Evolutionary conservation across 1,140 invertebrate genomes (phyloP).

Genomic region (Capitella teleta): DNA sequence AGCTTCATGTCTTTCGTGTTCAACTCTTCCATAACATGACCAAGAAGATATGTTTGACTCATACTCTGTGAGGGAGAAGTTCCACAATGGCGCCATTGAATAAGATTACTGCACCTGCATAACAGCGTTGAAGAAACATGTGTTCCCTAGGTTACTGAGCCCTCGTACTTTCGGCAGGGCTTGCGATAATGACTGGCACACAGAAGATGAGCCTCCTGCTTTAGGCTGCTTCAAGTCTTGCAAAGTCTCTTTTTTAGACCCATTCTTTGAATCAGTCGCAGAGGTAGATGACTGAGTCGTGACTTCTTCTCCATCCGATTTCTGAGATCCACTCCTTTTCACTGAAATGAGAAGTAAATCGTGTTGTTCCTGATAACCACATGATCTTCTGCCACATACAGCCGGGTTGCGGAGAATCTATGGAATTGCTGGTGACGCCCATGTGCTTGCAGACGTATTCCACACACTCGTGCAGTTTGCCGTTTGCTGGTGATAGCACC

Average conservation of each 20-base stretch:
- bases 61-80: too few relatives aligned
- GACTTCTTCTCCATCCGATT: too few relatives aligned
- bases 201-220: neutral
- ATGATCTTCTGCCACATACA: neutral
- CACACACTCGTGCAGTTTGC: constrained; percentile 31
- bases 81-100: too few relatives aligned
- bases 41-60: constrained; percentile 70
- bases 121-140: constrained; percentile 93
- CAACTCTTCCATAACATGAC: constrained; percentile 52
- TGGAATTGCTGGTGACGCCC: constrained; percentile 6
- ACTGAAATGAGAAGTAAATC: too few relatives aligned
- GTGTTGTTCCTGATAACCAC: neutral
- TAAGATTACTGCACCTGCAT: too few relatives aligned
- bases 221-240: neutral
- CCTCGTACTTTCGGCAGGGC: constrained; percentile 16
- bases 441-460: constrained; percentile 31
- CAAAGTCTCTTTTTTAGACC: neutral
- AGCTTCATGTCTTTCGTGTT: constrained; percentile 50
- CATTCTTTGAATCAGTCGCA: neutral
- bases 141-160: constrained; percentile 75
- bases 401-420: neutral
- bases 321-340: too few relatives aligned
- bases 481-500: constrained; percentile 29
- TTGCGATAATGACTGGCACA: neutral
- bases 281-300: neutral